Conservation (phyloP, 2,888 invertebrate genomes). For the Diarsia rubi region DNA sequence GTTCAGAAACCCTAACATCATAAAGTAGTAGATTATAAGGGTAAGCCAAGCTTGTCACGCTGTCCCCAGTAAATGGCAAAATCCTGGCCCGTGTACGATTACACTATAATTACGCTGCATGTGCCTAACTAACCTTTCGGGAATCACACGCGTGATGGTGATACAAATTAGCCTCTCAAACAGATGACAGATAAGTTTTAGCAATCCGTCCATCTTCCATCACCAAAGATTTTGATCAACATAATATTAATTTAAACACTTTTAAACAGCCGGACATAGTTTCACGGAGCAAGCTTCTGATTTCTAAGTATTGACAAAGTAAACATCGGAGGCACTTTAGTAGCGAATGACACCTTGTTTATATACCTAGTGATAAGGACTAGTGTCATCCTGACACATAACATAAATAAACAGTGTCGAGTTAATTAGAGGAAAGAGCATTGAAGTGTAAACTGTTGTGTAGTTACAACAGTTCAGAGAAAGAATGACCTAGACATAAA, state of each 20-base stretch:
- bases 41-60: too few relatives aligned
- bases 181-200: background rate
- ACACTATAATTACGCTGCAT: background rate
- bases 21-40: too few relatives aligned
- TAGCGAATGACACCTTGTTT: constrained; percentile 60
- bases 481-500: background rate
- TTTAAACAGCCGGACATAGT: constrained; percentile 18
- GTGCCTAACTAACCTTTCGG: background rate
- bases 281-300: constrained; percentile 40
- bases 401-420: constrained; percentile 42
- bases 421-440: constrained; percentile 6
- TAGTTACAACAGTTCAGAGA: constrained; percentile 47
- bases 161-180: background rate
- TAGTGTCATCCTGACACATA: constrained; percentile 5
- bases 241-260: background rate
- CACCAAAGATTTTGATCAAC: background rate
- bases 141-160: background rate
- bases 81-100: too few relatives aligned
- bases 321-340: constrained; percentile 59
- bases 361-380: constrained; percentile 17
- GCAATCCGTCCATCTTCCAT: background rate
- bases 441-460: constrained; percentile 7
- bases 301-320: constrained; percentile 55
- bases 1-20: too few relatives aligned
- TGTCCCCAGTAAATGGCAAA: too few relatives aligned